These are phyloP conservation scores for Thyatira batis DNA, from an alignment of 2,888 invertebrate genomes.

Conservation along the genomic window DNA sequence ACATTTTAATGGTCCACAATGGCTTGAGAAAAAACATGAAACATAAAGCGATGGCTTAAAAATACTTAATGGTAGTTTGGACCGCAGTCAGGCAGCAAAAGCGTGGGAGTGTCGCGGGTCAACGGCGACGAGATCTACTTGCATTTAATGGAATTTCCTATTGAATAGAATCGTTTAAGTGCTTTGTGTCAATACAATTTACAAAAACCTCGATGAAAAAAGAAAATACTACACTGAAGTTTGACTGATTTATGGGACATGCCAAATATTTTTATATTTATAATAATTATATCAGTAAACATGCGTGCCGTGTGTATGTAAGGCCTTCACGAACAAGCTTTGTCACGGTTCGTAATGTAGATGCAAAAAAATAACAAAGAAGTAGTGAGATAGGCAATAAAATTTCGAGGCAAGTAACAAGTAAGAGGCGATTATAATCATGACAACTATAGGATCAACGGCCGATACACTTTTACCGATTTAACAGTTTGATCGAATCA, in stretches of 20 bases:
- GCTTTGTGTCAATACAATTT: background rate
- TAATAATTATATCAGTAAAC: no score
- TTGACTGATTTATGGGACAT: background rate
- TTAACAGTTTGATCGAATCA: constrained; percentile 47
- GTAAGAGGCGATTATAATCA: constrained; percentile 46
- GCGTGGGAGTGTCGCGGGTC: constrained; percentile 60
- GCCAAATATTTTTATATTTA: no score
- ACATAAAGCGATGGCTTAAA: constrained; percentile 4
- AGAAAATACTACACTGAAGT: background rate
- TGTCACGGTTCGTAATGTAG: background rate
- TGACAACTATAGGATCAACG: constrained; percentile 34
- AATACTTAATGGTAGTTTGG: constrained; percentile 9
- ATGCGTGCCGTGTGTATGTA: background rate
- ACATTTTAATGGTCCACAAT: constrained; percentile 33
- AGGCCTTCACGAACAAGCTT: background rate
- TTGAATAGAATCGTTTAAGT: constrained; percentile 14
- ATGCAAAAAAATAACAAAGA: constrained; percentile 24
- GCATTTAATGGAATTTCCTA: constrained; percentile 26
- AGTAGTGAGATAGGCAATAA: constrained; percentile 26
- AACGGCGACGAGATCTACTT: constrained; percentile 40
- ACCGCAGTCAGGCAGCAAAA: constrained; percentile 38
- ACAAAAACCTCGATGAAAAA: background rate
- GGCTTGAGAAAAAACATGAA: constrained; percentile 35
- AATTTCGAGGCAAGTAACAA: constrained; percentile 29
- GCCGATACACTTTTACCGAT: constrained; percentile 68